These are phyloP conservation scores for Phengaris alcon DNA, from an alignment of 2,888 invertebrate species.

Conservation along the genomic window DNA sequence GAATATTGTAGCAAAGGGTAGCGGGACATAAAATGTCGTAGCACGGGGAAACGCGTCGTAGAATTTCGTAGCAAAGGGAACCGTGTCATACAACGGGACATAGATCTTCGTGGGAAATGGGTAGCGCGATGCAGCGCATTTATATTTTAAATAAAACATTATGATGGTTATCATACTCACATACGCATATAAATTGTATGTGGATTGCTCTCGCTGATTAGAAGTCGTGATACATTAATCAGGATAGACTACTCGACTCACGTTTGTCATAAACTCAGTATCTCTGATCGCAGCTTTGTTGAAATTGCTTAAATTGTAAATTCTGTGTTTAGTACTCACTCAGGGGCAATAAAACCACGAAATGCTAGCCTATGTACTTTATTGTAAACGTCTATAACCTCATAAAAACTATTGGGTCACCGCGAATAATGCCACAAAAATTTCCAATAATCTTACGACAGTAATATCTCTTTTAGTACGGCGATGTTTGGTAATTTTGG, in stretches of 20 bases:
- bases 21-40: background rate
- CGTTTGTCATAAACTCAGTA: slow-evolving; percentile 12
- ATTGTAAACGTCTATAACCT: background rate
- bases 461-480: background rate
- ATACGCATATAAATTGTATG: background rate
- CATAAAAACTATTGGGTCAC: slow-evolving; percentile 2
- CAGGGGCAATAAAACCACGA: slow-evolving; percentile 11
- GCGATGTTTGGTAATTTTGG: background rate
- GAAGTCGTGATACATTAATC: slow-evolving; percentile 3
- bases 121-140: background rate
- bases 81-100: too few relatives aligned
- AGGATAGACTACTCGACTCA: background rate
- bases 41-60: background rate
- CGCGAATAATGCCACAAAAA: slow-evolving; percentile 5
- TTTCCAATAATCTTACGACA: background rate
- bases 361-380: background rate
- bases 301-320: slow-evolving; percentile 1
- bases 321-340: slow-evolving; percentile 12
- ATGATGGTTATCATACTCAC: background rate
- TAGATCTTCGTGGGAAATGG: background rate
- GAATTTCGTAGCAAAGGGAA: background rate
- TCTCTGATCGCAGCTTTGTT: slow-evolving; percentile 11
- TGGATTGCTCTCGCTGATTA: background rate
- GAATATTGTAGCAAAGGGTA: background rate
- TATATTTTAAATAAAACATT: background rate